Conservation (phyloP, 2,888 invertebrate species). For the Gerris lacustris region DNA sequence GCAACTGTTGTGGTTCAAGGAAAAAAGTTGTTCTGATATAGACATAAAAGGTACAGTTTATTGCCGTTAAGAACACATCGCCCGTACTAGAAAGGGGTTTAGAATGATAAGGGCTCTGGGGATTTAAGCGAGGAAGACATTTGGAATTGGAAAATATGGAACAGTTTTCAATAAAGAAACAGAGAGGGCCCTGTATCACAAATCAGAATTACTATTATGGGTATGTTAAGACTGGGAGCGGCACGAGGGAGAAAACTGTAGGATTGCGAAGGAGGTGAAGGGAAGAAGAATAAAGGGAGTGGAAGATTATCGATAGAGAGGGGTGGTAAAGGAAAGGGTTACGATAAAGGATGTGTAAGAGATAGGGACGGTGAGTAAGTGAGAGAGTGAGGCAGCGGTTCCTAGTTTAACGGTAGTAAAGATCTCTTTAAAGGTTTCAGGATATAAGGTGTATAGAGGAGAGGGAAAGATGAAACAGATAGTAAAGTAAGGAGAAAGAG, state of each 20-base stretch:
- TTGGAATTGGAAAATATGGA: background rate
- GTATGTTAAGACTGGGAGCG: background rate
- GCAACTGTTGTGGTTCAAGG: too few species aligned
- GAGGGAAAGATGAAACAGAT: background rate
- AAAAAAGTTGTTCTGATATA: too few species aligned
- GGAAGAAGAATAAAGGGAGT: background rate
- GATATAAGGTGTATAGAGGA: background rate
- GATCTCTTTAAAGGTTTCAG: background rate
- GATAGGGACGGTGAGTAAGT: background rate
- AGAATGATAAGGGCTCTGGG: too few species aligned
- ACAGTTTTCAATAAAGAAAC: conserved; percentile 1
- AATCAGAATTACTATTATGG: conserved; percentile 2
- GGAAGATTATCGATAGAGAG: background rate
- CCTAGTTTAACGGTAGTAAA: background rate
- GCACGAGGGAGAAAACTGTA: too few species aligned
- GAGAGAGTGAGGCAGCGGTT: too few species aligned
- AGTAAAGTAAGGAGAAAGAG: background rate
- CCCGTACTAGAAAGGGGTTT: too few species aligned
- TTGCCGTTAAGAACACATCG: too few species aligned
- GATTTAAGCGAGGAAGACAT: too few species aligned
- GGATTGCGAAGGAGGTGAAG: background rate
- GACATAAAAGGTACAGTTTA: too few species aligned
- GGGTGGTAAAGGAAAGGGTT: background rate
- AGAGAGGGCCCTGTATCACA: background rate
- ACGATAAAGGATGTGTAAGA: background rate